Evolutionary conservation across 2,113 vertebrate genomes (phyloP), one percentile per base, ranked within the genome.

Genomic region (Gymnorhina tibicen): DNA sequence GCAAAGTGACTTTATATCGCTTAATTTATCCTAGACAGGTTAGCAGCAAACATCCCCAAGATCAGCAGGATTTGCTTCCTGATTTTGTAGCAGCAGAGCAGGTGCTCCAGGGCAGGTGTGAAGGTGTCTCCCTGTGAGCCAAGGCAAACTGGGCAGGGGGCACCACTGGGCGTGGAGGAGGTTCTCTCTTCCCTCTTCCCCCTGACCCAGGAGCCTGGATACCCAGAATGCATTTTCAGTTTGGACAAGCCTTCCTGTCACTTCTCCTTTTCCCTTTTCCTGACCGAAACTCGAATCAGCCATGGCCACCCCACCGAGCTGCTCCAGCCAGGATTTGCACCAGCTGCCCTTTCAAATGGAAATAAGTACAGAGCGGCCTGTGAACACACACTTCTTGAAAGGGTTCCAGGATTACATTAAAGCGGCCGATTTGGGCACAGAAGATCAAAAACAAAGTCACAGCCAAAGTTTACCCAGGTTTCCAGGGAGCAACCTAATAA

Each of bases 291-390:
- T 85, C 39, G 12, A 13, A 91, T 22, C 64, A 84, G 47, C 83
- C 50, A 1, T 1, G 56, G 79, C 47, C 85, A 68, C 68, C 79
- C 82, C 28, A 67, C 59, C 0, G 72, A 81, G 85, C 87, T 46
- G 82, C 92, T 78, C 56, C 93, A 87, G 87, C 90, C 92, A 37
- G 23, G 83, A n/a, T 59, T 64, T 86, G 83, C 64, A 75, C 85
- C 93, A 91, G 66, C 83, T 68, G 68, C 56, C 68, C 83, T 95
- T 96, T 93, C 93, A 94, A 81, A 95, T 96, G 95, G 92, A 95
- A 95, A 93, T 96, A 47, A 72, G 56, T 2, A 18, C 44, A 27
- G 91, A 16, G 56, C 6, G 33, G 64, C 21, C 83, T 39, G 49
- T 89, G 83, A 91, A 89, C 59, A 28, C 44, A 78, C 52, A 35